phyloP scores from a whole-genome alignment of 2,113 vertebrate species.

The Furnarius figulus region DNA sequence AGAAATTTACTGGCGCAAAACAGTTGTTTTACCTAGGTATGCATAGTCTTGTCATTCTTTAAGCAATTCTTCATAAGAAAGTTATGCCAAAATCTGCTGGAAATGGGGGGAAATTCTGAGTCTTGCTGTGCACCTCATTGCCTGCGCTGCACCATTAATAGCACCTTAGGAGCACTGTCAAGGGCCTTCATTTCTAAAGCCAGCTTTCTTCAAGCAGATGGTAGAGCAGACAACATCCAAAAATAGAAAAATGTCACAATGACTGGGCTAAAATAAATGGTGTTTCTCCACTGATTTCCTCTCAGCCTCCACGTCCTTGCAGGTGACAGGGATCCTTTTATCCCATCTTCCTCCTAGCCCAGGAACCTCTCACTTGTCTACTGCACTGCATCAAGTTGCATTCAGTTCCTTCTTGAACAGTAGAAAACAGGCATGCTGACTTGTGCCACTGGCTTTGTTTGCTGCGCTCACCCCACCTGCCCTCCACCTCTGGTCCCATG shows the following conservation, averaged over 20 bases:
- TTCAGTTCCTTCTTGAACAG: background rate
- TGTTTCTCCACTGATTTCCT: background rate
- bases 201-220: background rate
- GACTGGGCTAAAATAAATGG: background rate
- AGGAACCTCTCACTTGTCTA: background rate
- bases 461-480: background rate
- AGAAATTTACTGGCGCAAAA: background rate
- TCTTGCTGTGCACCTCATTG: background rate
- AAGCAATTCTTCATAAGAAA: background rate
- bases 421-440: background rate
- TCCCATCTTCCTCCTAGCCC: background rate
- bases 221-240: background rate
- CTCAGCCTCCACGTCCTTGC: background rate
- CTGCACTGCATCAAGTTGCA: background rate
- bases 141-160: background rate
- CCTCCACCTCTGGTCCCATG: fast-evolving
- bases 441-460: background rate
- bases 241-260: background rate
- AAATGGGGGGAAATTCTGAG: background rate
- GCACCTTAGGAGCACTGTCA: background rate
- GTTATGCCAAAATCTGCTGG: background rate
- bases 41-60: background rate
- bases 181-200: background rate
- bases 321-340: background rate
- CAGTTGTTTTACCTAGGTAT: background rate